Evolutionary conservation across 1,140 invertebrate species (phyloP).

Genomic region (Luehdorfia chinensis): DNA sequence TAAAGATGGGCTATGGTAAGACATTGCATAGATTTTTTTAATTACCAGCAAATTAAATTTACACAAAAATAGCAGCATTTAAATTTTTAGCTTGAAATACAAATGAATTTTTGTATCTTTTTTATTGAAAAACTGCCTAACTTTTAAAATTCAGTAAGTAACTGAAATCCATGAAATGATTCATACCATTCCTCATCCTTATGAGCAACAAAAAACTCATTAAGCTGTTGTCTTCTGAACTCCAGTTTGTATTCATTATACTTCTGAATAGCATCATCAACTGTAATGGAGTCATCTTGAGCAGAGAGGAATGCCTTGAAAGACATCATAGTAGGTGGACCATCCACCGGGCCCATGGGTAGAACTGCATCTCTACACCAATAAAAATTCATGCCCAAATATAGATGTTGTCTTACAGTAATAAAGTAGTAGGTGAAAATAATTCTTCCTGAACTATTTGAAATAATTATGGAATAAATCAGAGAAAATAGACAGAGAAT

Average conservation of each 20-base stretch:
- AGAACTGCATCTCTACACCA: constrained; percentile 66
- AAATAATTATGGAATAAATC: too few relatives aligned
- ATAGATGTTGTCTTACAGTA: too few relatives aligned
- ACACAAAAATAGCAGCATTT: constrained; percentile 4
- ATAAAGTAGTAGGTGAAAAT: too few relatives aligned
- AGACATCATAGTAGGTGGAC: constrained; percentile 96
- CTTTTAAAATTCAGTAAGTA: not conserved
- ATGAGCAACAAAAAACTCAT: constrained; percentile 98
- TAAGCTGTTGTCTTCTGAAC: constrained; percentile 96
- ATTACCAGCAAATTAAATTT: constrained; percentile 49
- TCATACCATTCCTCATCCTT: constrained; percentile 99
- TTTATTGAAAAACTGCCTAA: not conserved
- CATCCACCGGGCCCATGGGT: constrained; percentile 76
- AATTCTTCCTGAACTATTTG: not conserved
- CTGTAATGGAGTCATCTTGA: constrained; percentile 98
- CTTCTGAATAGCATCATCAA: constrained; percentile 97
- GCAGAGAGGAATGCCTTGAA: constrained; percentile 98
- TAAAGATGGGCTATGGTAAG: constrained; percentile 10
- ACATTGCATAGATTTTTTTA: constrained; percentile 69
- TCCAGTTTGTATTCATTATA: constrained; percentile 99
- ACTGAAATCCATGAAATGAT: not conserved
- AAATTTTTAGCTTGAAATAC: not conserved
- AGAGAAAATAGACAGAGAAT: too few relatives aligned
- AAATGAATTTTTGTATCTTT: too few relatives aligned
- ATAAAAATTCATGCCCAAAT: too few relatives aligned